Evolutionary conservation across 2,113 vertebrate genomes (phyloP), one percentile per base, ranked within the genome.

Genomic region (Mobula birostris): DNA sequence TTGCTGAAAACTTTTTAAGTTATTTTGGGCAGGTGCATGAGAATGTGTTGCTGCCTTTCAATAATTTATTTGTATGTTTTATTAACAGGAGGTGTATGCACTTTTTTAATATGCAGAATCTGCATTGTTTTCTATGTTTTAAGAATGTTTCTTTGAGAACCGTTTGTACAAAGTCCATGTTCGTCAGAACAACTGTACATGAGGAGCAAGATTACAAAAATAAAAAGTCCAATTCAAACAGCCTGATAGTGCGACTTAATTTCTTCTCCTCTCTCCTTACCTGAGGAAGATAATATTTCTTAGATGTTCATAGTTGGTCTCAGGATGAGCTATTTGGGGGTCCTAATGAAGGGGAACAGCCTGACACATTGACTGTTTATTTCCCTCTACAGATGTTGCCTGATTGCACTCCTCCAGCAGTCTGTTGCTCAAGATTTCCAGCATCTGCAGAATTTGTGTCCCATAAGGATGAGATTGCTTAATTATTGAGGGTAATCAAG

Each of bases 41-140:
- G 70, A 56, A 93, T 93, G 90, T 93, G 70, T 74, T 40, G 66
- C 17, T 72, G 90, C 90, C 90, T 92, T 93, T 76, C 68, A 70
- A 93, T 93, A 93, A 93, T 93, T 93, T 93, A 93, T 93, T 93
- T 93, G 36, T 91, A 68, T 93, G 91, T 93, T 93, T 93, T 93
- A 93, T 93, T 93, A 93, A 93, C 91, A 88, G 85, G 91, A 93
- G 36, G 91, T 93, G 70, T 93, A 56, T 74, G 91, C 91, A 93
- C 91, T 93, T 93, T 82, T 93, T 93, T 74, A 93, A 92, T 93
- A 93, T 92, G 40, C 91, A 93, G 70, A 93, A 40, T 93, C 70
- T 76, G 91, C 74, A 93, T 93, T 93, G 91, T 90, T 93, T 93
- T 93, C 91, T 93, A 93, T 93, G 91, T 93, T 93, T 74, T 74